Evolutionary conservation across 1,140 invertebrate genomes (phyloP), one percentile per base, ranked within the genome.

Genomic region (Laodelphax striatellus): DNA sequence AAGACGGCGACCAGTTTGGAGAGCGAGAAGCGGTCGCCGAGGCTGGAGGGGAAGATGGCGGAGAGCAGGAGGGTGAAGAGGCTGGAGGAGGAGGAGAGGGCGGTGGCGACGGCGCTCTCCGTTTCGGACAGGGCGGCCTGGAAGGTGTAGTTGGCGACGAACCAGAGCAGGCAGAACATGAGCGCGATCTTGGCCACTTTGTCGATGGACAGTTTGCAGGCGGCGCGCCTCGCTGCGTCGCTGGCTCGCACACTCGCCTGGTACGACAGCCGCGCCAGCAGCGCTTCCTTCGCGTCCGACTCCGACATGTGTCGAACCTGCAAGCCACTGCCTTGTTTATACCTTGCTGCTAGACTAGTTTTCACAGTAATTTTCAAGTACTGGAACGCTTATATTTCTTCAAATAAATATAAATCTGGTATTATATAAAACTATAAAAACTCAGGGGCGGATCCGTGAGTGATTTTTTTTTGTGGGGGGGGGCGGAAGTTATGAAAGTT

Each of bases 251-350:
- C 65, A 64, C 83, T 88, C 0, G 89, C 86, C 66, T 87, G 80
- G 75, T 92, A 93, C n/a, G 88, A 90, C 14, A 94, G 76, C 41
- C 91, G 76, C 0, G 91, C 88, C 66, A 92, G 75, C 57, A 90
- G 70, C 22, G 90, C 90, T 68, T 93, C 90, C 8, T 86, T 85
- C 14, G 90, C 91, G 71, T 92, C 87, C 50, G 77, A 77, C 60
- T 91, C 87, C 0, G 85, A 86, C 82, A 90, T 84, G 65, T 89
- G 86, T 5, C 85, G 76, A 4, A 89, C 87, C 76, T 74, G 42
- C 41, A 53, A 50, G 2, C 2, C 21, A 50, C 21, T 22, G 21
- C 43, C 11, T 46, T n/a, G n/a, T n/a, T n/a, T n/a, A n/a, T n/a
- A n/a, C n/a, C n/a, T n/a, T n/a, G n/a, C n/a, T n/a, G n/a, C n/a